Conservation (phyloP, 1,140 invertebrate species). For the Mercenaria mercenaria region DNA sequence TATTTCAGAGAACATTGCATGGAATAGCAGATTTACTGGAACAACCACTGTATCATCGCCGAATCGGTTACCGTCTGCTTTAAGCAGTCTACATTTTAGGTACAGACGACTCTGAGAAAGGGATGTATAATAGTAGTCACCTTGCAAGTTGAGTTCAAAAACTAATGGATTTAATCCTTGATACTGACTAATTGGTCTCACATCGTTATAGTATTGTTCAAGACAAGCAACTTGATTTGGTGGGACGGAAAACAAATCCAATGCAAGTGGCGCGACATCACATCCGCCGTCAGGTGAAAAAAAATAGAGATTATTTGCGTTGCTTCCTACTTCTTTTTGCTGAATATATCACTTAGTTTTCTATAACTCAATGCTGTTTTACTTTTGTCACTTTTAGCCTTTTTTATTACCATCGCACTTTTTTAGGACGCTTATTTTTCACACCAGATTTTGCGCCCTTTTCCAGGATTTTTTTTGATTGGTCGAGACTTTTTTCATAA, state of each 20-base stretch:
- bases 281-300: not conserved
- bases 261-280: not conserved
- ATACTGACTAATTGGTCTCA: not conserved
- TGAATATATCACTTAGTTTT: too few relatives aligned
- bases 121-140: not conserved
- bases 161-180: not conserved
- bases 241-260: not conserved
- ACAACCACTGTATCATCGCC: too few relatives aligned
- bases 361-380: too few relatives aligned
- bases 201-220: not conserved
- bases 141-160: not conserved
- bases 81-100: not conserved
- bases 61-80: not conserved
- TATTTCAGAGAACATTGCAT: too few relatives aligned
- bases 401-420: too few relatives aligned
- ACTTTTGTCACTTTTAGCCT: too few relatives aligned
- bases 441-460: too few relatives aligned
- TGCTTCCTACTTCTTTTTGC: too few relatives aligned
- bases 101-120: not conserved
- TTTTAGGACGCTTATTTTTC: too few relatives aligned
- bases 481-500: too few relatives aligned
- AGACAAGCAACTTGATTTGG: not conserved
- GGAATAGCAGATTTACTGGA: too few relatives aligned
- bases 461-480: too few relatives aligned
- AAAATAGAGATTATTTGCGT: not conserved